phyloP scores from a whole-genome alignment of 2,797 vertebrate genomes.

The Anguilla megastoma region DNA sequence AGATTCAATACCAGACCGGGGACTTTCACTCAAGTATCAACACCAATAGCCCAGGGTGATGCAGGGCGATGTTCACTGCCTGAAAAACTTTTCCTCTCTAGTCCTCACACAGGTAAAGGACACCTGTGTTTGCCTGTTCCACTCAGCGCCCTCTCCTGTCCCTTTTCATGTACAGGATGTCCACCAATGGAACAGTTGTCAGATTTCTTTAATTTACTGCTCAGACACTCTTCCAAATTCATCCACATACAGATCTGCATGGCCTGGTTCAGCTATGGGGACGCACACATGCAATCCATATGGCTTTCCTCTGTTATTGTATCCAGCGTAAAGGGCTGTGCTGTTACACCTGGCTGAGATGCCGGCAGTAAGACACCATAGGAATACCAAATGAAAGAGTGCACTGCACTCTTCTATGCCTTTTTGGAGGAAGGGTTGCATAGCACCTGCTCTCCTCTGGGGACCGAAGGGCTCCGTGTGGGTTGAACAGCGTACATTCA shows the following conservation, averaged over 20 bases:
- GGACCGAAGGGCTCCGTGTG: conserved; percentile 25
- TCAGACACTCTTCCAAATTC: neutral
- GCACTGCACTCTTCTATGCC: neutral
- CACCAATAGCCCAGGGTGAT: neutral
- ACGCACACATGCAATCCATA: neutral
- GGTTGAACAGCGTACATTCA: conserved; percentile 47
- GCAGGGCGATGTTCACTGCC: neutral
- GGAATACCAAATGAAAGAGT: neutral
- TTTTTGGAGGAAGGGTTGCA: neutral
- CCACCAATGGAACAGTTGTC: too few relatives aligned
- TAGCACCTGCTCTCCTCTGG: neutral
- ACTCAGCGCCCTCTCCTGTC: neutral
- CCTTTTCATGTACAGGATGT: neutral
- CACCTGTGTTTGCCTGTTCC: neutral
- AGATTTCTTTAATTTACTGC: neutral
- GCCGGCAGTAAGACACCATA: neutral
- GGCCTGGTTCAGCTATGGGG: neutral
- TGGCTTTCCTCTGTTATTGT: neutral
- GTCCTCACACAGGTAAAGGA: too few relatives aligned
- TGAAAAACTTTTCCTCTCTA: neutral
- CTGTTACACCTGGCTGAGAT: neutral
- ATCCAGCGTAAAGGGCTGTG: neutral
- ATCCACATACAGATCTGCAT: neutral
- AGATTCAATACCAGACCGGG: neutral
- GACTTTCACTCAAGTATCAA: neutral